Evolutionary conservation across 1,140 invertebrate genomes (phyloP), one percentile per base, ranked within the genome.

Genomic region (Littorina saxatilis): DNA sequence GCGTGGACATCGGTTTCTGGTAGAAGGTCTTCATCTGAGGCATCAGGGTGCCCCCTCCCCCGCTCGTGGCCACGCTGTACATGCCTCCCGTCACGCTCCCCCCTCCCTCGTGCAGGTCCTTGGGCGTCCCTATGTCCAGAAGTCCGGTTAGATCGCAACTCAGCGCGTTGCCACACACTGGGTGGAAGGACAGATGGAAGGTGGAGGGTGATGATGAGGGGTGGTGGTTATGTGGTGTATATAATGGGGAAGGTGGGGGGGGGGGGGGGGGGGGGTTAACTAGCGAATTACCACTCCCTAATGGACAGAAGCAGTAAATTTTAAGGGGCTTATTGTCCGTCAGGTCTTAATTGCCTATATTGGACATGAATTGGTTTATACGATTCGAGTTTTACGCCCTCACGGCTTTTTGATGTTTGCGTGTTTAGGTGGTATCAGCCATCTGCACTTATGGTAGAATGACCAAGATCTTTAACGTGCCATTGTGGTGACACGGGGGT

Each of bases 21-120:
- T 97, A 96, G 88, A 97, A 97, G 0, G 96, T 96, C 17, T 95
- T 96, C 81, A 97, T 87, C 72, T 91, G 88, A 5, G 89, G 87
- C 32, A 88, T 80, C 68, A 82, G 32, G n/a, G 82, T 79, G 17
- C 86, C 85, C 5, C 87, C 84, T 27, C 79, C 81, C 58, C 90
- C 90, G 63, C 15, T 88, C 37, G n/a, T 83, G 63, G 58, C 82
- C 68, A 55, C 58, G 66, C 79, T 73, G 79, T 70, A 77, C 74
- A 77, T 77, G 7, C 74, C 74, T 15, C 72, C 72, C 23, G 23
- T 27, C 7, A 15, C 68, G n/a, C 79, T 43, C 2, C 43, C 32
- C 83, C 86, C 76, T 80, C 82, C 74, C 78, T 83, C 47, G 83
- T 80, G 32, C 39, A 83, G 73, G 43, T 88, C 86, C 61, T 88